Percentiles rank a stretch among this genome's conserved stretches.
phyloP scores from a whole-genome alignment of 2,888 invertebrate species.

The Caenorhabditis becei region DNA sequence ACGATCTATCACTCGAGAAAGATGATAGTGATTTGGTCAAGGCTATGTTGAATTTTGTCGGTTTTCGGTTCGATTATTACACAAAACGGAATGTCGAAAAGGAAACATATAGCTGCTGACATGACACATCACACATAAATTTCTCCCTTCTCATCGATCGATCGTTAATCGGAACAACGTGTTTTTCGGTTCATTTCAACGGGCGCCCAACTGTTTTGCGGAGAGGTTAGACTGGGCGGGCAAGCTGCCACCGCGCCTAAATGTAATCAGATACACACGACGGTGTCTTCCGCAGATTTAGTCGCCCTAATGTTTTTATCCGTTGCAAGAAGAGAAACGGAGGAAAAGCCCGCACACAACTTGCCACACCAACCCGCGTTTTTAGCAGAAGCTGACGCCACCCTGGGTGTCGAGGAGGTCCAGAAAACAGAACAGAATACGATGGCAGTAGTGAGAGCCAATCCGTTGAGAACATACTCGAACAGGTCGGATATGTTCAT shows the following conservation, averaged over 20 bases:
- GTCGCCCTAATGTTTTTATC: slow-evolving; percentile 51
- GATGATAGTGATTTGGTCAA: not conserved
- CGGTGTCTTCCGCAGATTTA: slow-evolving; percentile 13
- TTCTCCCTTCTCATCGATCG: slow-evolving; percentile 21
- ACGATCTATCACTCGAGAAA: slow-evolving; percentile 8
- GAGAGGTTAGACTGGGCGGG: slow-evolving; percentile 1
- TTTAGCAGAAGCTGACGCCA: slow-evolving; percentile 2
- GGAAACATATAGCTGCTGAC: slow-evolving; percentile 15
- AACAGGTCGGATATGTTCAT: slow-evolving; percentile 30
- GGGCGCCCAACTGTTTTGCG: slow-evolving; percentile 14
- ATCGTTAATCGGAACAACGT: slow-evolving; percentile 43
- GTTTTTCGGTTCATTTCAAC: slow-evolving; percentile 27
- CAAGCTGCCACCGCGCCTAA: slow-evolving; percentile 1
- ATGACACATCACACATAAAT: slow-evolving; percentile 32
- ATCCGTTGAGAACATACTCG: slow-evolving; percentile 37
- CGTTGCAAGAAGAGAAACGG: slow-evolving; percentile 13
- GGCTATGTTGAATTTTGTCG: no score
- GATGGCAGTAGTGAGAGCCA: slow-evolving; percentile 29
- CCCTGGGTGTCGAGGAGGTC: slow-evolving; percentile 6
- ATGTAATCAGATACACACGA: slow-evolving; percentile 57
- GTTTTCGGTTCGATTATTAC: slow-evolving; percentile 8
- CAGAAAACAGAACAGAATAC: slow-evolving; percentile 30
- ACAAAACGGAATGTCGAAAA: slow-evolving; percentile 14
- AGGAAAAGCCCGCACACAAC: not conserved
- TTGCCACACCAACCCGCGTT: slow-evolving; percentile 24